Evolutionary conservation across 1,140 invertebrate genomes (phyloP), one percentile per base, ranked within the genome.

Genomic region (Vanessa atalanta): DNA sequence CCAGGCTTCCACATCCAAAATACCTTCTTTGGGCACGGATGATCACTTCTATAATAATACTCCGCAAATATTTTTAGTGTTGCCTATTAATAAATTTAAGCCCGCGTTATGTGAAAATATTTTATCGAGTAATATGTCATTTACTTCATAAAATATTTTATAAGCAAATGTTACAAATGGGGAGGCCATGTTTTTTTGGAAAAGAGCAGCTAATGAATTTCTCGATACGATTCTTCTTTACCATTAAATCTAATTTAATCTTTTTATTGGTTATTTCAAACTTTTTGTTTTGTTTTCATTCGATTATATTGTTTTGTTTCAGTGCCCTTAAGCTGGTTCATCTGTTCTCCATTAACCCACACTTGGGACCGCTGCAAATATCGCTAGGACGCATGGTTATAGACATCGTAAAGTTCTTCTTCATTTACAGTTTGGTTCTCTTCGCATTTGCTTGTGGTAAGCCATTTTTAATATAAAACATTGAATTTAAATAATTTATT

Each of bases 311-410:
- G 20, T 20, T 20, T 65, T 65, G 43, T 48, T 73, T 12, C 70
- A 92, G 90, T 82, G 89, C 91, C 9, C 69, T 99, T 51, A 99
- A 99, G 89, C 92, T 99, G 81, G 97, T 99, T 14, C 97, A 98
- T 88, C 97, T 99, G 84, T 99, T 99, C 94, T 98, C 97, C 43
- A 97, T 99, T 50, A 98, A 98, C 93, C 98, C 97, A n/a, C 97
- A 99, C 92, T 89, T 99, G 77, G 98, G 98, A 50, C 98, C 98
- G 3, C 93, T 99, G 37, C 93, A 95, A 87, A 97, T 98, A 63
- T 98, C 97, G 0, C 93, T 98, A 37, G 97, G 97, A 9, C 93
- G 97, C 70, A 98, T 98, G 97, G 97, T 98, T 76, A 97, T 98
- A 83, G 97, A 98, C 83, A 98, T 98, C 80, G 96, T 98, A 78